These are phyloP conservation scores for Microcaecilia unicolor DNA, from an alignment of 2,797 vertebrate species.

Conservation along the genomic window DNA sequence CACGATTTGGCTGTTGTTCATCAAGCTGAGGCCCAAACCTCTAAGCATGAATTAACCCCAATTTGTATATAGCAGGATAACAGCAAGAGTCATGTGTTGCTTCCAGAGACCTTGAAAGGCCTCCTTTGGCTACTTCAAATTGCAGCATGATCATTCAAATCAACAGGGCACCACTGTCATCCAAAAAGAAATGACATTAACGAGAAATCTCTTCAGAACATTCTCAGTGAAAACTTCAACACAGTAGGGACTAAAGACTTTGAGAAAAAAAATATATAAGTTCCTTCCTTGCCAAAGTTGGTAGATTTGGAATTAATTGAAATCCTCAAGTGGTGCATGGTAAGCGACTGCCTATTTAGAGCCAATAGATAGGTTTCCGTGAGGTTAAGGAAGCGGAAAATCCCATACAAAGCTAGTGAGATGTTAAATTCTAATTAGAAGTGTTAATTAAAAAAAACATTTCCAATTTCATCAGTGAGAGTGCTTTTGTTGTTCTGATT, in stretches of 20 bases:
- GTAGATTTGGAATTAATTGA: slow-evolving; percentile 65
- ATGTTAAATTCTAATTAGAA: slow-evolving; percentile 76
- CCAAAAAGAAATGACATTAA: too few species aligned
- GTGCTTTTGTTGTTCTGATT: slow-evolving; percentile 59
- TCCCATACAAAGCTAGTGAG: slow-evolving; percentile 69
- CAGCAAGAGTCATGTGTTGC: too few species aligned
- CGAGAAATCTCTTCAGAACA: slow-evolving; percentile 12
- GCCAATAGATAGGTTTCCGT: slow-evolving; percentile 68
- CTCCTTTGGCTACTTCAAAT: too few species aligned
- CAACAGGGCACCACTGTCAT: too few species aligned
- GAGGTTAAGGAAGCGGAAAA: slow-evolving; percentile 69
- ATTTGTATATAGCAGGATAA: too few species aligned
- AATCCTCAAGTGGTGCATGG: slow-evolving; percentile 64
- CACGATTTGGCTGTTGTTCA: too few species aligned
- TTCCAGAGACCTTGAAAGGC: too few species aligned
- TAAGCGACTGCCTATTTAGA: slow-evolving; percentile 67
- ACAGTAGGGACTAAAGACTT: slow-evolving; percentile 16
- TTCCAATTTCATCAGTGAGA: slow-evolving; percentile 69
- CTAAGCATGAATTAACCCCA: too few species aligned
- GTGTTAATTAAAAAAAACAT: slow-evolving; percentile 70
- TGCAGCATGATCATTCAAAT: too few species aligned
- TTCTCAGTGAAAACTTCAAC: slow-evolving; percentile 23
- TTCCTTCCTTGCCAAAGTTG: slow-evolving; percentile 51
- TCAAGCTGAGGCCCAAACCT: too few species aligned
- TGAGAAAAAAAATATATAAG: slow-evolving; percentile 46